Base-by-base conservation (phyloP, 2,113 vertebrate genomes). In the Siphamia tubifer region DNA sequence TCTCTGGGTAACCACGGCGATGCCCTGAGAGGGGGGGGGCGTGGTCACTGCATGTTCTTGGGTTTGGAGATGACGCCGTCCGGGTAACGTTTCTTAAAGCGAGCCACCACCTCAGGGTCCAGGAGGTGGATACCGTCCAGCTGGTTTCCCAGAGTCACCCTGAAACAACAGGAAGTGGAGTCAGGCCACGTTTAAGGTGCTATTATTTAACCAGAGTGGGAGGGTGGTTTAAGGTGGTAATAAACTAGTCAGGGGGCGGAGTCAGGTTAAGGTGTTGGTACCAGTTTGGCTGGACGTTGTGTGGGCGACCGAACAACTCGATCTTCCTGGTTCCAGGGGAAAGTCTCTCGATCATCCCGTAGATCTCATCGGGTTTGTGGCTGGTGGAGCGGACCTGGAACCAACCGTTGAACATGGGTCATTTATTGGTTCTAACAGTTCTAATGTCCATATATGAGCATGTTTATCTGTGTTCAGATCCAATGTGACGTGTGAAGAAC, bases 231-330 rank as follows among this genome's bases (percentile, higher is more conserved):
- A n/a, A n/a, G n/a, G n/a, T n/a, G n/a, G n/a, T n/a, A n/a, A n/a
- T n/a, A n/a, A n/a, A n/a, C n/a, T n/a, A n/a, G n/a, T n/a, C n/a
- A n/a, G n/a, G n/a, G n/a, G n/a, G n/a, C n/a, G n/a, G n/a, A n/a
- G n/a, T n/a, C n/a, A n/a, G n/a, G n/a, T n/a, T n/a, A 30, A 60
- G 40, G 16, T 1, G 1, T 1, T n/a, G n/a, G 27, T 82, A 96
- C 96, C 95, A 98, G 84, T 97, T 98, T 56, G 95, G 95, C 21
- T 97, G 96, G 13, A 97, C 94, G n/a, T 97, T 98, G 83, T 98
- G 96, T 7, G 96, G 95, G 24, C 96, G 89, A 13, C 95, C 96
- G 30, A 96, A 98, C 34, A 98, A 87, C 68, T 97, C 96, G 3
- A 98, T 97, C 84, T 98, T 97, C 21, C 95, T 91, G 32, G 95